Conservation (phyloP, 1,140 invertebrate genomes). For the Spodoptera litura region DNA sequence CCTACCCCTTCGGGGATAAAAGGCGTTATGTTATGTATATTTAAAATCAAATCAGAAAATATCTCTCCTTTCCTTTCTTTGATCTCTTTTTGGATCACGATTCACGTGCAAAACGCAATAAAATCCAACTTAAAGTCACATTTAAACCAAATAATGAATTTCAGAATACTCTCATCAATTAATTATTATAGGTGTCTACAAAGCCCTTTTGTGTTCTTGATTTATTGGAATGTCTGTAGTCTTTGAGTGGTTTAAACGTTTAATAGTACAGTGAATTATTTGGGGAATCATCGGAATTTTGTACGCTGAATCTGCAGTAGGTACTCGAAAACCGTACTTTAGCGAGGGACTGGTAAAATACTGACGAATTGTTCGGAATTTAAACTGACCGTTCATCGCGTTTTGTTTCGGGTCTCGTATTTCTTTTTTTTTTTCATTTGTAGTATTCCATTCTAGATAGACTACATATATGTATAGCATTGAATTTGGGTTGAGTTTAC, state of each 20-base stretch:
- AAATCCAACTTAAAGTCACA: no score
- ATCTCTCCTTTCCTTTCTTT: no score
- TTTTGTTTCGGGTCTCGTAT: neutral
- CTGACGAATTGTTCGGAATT: neutral
- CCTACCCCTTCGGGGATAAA: no score
- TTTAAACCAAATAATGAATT: conserved; percentile 7
- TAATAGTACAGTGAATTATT: conserved; percentile 27
- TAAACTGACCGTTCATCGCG: neutral
- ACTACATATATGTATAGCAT: no score
- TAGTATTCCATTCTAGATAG: no score
- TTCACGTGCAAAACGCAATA: no score
- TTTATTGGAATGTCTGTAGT: conserved; percentile 28
- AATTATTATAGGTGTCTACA: conserved; percentile 31
- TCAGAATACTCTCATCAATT: conserved; percentile 37
- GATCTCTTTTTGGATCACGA: no score
- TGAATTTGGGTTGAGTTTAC: no score
- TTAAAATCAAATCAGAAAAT: no score
- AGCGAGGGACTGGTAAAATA: neutral
- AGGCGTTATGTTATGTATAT: no score
- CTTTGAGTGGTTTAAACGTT: conserved; percentile 17
- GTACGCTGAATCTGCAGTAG: neutral
- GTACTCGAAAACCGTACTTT: neutral
- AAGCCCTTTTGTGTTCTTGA: conserved; percentile 33
- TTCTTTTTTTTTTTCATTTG: neutral
- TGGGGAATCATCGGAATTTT: neutral